Base-by-base conservation (phyloP, 2,113 vertebrate species). In the Labeo catla region DNA sequence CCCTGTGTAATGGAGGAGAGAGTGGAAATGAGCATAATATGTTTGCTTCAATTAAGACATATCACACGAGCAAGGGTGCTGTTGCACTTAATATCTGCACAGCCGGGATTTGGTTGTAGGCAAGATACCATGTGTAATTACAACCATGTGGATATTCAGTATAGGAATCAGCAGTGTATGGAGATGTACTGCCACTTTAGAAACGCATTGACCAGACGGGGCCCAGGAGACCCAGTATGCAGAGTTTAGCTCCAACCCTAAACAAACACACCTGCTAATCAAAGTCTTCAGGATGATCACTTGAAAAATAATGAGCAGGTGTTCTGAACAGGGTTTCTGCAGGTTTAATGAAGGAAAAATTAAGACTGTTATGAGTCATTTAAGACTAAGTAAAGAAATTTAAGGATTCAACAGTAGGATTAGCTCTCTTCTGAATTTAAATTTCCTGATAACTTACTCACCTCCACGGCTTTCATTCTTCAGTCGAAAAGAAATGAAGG, bases 1-100 rank as follows among this genome's bases (percentile, higher is more conserved):
- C 49, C 16, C 77, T 6, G 36, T 8, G 34, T 83, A 72, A 73
- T 72, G 81, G 57, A 83, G 50, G 66, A 72, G 23, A 59, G 23
- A 73, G 10, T 83, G 49, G 66, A 83, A 73, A 43, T 72, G 36
- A 73, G 36, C 16, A 39, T 57, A 23, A 83, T 43, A 12, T 45
- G 50, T 83, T 83, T 73, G 49, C 50, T 15, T 83, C 36, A 43
- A 39, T 83, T 36, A 49, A 70, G 47, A 36, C n/a, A 39, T 61
- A n/a, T 61, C 54, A 59, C 76, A 77, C 8, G 0, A 49, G 45
- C 72, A 76, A 23, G 43, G 70, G 43, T 47, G 43, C 13, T 52
- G 49, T 34, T 77, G 49, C n/a, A 34, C 23, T 77, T 23, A 52
- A 47, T 47, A n/a, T 74, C 43, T 49, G 36, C 10, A n/a, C 1